Conservation (phyloP, 2,888 invertebrate genomes). For the Drosophila paranaensis region DNA sequence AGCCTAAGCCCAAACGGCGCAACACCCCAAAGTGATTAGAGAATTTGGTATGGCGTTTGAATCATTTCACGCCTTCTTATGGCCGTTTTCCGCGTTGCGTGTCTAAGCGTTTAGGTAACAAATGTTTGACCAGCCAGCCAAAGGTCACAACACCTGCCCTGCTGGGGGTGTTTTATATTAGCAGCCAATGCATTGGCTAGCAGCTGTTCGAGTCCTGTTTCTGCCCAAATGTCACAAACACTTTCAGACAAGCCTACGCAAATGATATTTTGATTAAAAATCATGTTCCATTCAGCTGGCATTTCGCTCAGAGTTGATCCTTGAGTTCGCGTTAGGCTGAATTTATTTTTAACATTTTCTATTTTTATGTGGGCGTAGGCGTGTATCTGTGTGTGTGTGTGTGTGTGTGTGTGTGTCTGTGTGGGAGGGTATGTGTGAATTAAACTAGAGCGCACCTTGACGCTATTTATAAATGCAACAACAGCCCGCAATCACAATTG, state of each 20-base stretch:
- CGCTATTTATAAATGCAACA: conserved; percentile 73
- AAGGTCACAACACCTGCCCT: conserved; percentile 31
- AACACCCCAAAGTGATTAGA: conserved; percentile 64
- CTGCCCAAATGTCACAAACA: not conserved
- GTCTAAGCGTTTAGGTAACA: conserved; percentile 34
- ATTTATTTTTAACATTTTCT: conserved; percentile 58
- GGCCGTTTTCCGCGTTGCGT: conserved; percentile 53
- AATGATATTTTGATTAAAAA: conserved; percentile 41
- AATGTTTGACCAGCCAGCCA: conserved; percentile 51
- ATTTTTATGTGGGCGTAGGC: conserved; percentile 38
- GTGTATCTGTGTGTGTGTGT: not conserved
- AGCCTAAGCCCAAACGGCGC: conserved; percentile 23
- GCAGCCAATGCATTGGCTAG: not conserved
- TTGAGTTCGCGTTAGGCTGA: not conserved
- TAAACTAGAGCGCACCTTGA: conserved; percentile 76
- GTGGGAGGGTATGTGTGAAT: conserved; percentile 28
- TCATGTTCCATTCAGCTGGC: not conserved
- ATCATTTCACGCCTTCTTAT: conserved; percentile 60
- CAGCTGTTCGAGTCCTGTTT: conserved; percentile 2
- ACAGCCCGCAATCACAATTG: conserved; percentile 54
- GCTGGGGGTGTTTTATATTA: too few relatives aligned
- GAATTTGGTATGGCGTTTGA: conserved; percentile 47
- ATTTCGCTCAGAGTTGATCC: not conserved
- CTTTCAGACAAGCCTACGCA: not conserved
- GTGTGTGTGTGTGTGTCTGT: not conserved